These are phyloP conservation scores for Trichomalopsis sarcophagae DNA, from an alignment of 1,140 invertebrate species.

Conservation along the genomic window DNA sequence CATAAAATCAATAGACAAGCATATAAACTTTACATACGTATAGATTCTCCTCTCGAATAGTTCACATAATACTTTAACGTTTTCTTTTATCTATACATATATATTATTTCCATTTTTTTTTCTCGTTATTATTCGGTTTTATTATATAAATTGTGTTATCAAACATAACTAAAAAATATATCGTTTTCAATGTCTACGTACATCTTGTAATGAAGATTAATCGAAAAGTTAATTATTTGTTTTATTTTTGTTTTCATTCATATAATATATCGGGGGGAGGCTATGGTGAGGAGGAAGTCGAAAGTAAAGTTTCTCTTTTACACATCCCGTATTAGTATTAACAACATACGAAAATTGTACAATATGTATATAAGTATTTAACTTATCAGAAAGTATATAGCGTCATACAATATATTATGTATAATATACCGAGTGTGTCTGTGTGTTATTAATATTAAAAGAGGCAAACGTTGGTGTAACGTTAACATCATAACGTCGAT, in stretches of 20 bases:
- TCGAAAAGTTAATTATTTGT: conserved; percentile 15
- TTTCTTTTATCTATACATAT: conserved; percentile 21
- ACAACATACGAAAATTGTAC: conserved; percentile 26
- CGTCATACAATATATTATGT: neutral
- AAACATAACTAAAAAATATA: conserved; percentile 48
- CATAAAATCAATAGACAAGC: conserved; percentile 47
- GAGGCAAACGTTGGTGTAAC: conserved; percentile 50
- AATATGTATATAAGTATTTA: conserved; percentile 21
- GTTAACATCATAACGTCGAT: conserved; percentile 38
- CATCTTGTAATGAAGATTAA: conserved; percentile 30
- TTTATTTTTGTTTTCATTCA: neutral
- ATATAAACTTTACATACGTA: conserved; percentile 50
- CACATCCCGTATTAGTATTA: neutral
- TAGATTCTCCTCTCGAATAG: conserved; percentile 39
- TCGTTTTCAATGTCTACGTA: conserved; percentile 29
- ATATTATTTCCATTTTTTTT: conserved; percentile 29
- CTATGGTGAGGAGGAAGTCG: neutral
- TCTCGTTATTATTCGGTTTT: neutral
- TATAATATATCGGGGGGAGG: neutral
- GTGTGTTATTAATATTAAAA: conserved; percentile 40
- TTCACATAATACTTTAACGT: conserved; percentile 44
- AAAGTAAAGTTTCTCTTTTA: conserved; percentile 7
- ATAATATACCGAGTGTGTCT: conserved; percentile 23
- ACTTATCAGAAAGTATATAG: neutral
- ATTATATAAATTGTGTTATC: conserved; percentile 45